Conservation (phyloP, 2,113 vertebrate species). For the Anguilla japonica region DNA sequence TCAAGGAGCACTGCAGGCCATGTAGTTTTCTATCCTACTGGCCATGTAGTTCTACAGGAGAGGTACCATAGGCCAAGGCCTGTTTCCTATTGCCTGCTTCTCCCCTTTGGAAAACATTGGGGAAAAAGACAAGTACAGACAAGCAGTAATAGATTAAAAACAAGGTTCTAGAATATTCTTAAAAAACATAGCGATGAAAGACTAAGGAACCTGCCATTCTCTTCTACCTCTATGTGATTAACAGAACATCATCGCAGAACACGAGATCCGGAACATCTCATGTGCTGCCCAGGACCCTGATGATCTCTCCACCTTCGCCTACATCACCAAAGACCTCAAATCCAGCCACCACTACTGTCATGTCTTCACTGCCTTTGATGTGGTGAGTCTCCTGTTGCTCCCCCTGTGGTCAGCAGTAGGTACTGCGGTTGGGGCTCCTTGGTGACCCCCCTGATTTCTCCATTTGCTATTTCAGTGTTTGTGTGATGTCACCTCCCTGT, state of each 20-base stretch:
- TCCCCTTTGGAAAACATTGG: neutral
- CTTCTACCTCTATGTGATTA: neutral
- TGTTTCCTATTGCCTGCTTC: neutral
- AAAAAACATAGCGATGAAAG: neutral
- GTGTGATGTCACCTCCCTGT: neutral
- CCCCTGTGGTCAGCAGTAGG: neutral
- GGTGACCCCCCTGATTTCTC: neutral
- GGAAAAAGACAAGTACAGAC: neutral
- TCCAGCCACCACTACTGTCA: slow-evolving; percentile 99
- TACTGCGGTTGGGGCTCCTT: neutral
- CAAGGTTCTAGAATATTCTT: neutral
- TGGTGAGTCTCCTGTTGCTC: slow-evolving; percentile 77
- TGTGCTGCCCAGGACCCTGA: slow-evolving; percentile 98
- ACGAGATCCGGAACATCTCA: slow-evolving; percentile 98
- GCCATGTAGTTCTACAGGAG: neutral
- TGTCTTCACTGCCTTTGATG: slow-evolving; percentile 97
- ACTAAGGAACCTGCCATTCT: neutral
- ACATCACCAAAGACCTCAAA: slow-evolving; percentile 99
- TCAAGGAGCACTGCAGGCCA: neutral
- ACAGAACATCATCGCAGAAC: slow-evolving; percentile 96
- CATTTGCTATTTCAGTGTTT: neutral
- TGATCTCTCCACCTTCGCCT: slow-evolving; percentile 96
- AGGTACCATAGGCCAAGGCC: neutral
- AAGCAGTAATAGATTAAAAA: neutral
- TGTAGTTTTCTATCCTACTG: neutral